phyloP scores from a whole-genome alignment of 2,888 invertebrate species.

The Lampropteryx suffumata region DNA sequence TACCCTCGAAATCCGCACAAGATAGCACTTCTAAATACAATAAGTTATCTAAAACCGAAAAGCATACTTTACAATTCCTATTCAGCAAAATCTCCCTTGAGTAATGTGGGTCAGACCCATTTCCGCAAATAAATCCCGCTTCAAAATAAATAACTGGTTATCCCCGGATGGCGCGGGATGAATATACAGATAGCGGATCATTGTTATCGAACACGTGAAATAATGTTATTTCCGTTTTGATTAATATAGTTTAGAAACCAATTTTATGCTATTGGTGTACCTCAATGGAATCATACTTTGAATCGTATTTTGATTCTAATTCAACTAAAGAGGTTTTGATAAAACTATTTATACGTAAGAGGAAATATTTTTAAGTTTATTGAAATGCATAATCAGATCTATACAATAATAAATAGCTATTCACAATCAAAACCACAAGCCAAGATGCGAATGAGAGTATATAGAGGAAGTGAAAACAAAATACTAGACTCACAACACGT shows the following conservation, averaged over 20 bases:
- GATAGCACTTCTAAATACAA: constrained; percentile 55
- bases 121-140: constrained; percentile 75
- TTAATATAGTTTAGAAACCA: constrained; percentile 33
- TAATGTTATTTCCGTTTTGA: constrained; percentile 39
- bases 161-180: constrained; percentile 46
- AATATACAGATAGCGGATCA: constrained; percentile 50
- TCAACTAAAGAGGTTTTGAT: too few species aligned
- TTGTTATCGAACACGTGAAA: constrained; percentile 52
- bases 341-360: too few species aligned
- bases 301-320: neutral
- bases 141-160: constrained; percentile 73
- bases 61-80: constrained; percentile 69
- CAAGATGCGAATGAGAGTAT: too few species aligned
- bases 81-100: constrained; percentile 75
- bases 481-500: constrained; percentile 15
- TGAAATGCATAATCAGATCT: too few species aligned
- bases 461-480: neutral
- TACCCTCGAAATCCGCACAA: constrained; percentile 24
- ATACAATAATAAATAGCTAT: too few species aligned
- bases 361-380: too few species aligned
- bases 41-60: constrained; percentile 65
- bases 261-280: constrained; percentile 6
- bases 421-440: too few species aligned
- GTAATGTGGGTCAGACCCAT: constrained; percentile 75
- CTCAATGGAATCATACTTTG: neutral